Conservation (phyloP, 2,113 vertebrate genomes). For the Acinonyx jubatus region DNA sequence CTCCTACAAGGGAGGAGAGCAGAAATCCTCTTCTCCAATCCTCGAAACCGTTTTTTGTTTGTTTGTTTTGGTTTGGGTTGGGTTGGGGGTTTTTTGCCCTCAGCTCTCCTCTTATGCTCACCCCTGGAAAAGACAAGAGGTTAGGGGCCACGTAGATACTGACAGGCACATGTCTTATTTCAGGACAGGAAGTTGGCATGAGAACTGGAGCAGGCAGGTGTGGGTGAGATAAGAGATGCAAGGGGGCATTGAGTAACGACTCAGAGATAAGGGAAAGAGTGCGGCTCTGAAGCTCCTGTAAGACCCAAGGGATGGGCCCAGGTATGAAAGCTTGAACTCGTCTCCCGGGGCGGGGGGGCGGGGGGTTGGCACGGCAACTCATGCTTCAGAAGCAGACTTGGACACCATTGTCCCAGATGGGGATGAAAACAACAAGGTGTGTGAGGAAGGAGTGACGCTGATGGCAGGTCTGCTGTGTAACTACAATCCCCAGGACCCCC, state of each 20-base stretch:
- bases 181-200: neutral
- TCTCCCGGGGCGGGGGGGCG: neutral
- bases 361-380: constrained; percentile 54
- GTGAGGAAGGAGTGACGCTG: neutral
- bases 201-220: constrained; percentile 15
- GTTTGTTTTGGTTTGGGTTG: too few relatives aligned
- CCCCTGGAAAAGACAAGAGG: neutral
- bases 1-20: neutral
- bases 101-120: neutral
- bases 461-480: neutral
- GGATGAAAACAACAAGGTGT: constrained; percentile 29
- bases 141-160: neutral
- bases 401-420: constrained; percentile 5
- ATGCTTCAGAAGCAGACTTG: constrained; percentile 1
- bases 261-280: neutral
- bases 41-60: too few relatives aligned
- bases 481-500: neutral
- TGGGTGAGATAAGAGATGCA: neutral
- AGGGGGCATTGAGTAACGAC: neutral
- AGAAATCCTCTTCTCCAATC: neutral
- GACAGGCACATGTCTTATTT: neutral
- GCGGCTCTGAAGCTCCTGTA: neutral
- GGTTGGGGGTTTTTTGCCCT: neutral
- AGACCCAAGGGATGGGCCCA: constrained; percentile 53
- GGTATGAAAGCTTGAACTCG: constrained; percentile 41